Conservation (phyloP, 1,140 invertebrate genomes). For the Scylla paramamosain region DNA sequence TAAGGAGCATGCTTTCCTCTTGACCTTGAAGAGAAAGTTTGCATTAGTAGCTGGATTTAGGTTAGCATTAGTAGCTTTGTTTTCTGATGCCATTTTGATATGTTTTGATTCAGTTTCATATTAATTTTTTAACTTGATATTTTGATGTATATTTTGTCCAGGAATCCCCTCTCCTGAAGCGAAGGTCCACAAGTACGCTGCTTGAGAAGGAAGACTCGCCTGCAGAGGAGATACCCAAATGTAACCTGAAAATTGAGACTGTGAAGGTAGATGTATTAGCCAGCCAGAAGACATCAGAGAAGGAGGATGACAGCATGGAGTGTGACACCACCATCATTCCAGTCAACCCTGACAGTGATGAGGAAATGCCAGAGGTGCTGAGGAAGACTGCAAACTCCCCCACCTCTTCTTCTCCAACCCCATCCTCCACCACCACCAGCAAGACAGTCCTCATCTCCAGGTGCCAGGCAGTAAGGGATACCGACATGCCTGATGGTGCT, state of each 20-base stretch:
- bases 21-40: neutral
- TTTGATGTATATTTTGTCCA: conserved; percentile 29
- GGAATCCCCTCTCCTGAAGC: conserved; percentile 70
- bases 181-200: conserved; percentile 62
- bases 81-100: neutral
- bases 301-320: conserved; percentile 54
- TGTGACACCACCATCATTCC: conserved; percentile 45
- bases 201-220: conserved; percentile 58
- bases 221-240: conserved; percentile 45
- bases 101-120: no score
- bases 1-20: neutral
- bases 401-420: neutral
- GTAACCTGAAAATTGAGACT: conserved; percentile 54
- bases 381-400: neutral
- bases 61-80: no score
- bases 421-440: neutral
- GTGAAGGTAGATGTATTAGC: conserved; percentile 61
- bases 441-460: conserved; percentile 65
- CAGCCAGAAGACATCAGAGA: conserved; percentile 31
- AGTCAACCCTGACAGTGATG: neutral
- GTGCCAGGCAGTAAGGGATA: conserved; percentile 61
- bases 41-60: no score
- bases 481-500: conserved; percentile 37
- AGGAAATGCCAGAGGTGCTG: conserved; percentile 54
- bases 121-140: neutral